Conservation (phyloP, 2,113 vertebrate genomes). For the Anoura caudifer region DNA sequence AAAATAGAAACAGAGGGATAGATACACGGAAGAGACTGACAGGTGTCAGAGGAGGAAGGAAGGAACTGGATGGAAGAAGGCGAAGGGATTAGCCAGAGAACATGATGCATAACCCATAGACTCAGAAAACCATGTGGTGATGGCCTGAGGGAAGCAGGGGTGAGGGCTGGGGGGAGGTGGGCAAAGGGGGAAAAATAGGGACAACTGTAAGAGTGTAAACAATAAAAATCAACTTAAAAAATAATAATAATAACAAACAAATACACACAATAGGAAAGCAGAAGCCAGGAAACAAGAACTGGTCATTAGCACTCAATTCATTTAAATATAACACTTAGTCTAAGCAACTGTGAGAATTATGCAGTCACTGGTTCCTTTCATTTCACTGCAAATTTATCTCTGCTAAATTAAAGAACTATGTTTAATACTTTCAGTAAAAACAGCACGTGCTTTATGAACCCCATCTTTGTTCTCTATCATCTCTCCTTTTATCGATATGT, state of each 20-base stretch:
- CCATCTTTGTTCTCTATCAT: background rate
- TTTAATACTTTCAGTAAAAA: slow-evolving; percentile 43
- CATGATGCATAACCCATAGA: too few relatives aligned
- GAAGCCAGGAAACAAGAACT: background rate
- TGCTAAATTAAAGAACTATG: slow-evolving; percentile 30
- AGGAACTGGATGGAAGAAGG: too few relatives aligned
- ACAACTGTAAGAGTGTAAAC: too few relatives aligned
- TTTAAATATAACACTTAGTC: slow-evolving; percentile 7
- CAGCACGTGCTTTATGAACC: background rate
- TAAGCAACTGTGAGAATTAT: slow-evolving; percentile 18
- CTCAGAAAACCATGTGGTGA: too few relatives aligned
- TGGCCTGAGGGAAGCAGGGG: too few relatives aligned
- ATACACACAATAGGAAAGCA: background rate
- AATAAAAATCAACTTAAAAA: too few relatives aligned
- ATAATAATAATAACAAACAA: too few relatives aligned
- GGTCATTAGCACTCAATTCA: background rate
- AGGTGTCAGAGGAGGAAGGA: too few relatives aligned
- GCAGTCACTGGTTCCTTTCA: slow-evolving; percentile 11
- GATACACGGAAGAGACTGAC: too few relatives aligned
- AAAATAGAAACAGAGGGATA: background rate
- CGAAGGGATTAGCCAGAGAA: too few relatives aligned
- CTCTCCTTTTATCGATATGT: background rate
- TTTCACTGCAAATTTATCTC: background rate
- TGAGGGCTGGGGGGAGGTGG: too few relatives aligned
- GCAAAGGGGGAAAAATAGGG: too few relatives aligned